Conservation (phyloP, 2,888 invertebrate genomes). For the Boloria euphrosyne region DNA sequence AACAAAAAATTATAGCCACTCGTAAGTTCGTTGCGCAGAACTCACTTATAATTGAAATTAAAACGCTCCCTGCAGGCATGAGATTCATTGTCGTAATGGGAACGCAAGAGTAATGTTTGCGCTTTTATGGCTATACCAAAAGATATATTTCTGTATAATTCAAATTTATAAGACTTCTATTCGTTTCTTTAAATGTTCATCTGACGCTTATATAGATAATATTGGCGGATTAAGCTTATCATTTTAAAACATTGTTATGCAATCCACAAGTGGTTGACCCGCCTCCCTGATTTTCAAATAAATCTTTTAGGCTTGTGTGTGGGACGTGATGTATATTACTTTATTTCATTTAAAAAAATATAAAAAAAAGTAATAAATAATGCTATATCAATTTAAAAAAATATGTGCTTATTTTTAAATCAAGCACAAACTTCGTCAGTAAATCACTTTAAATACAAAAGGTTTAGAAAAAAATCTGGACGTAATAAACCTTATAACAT, state of each 20-base stretch:
- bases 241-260: conserved; percentile 30
- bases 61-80: conserved; percentile 59
- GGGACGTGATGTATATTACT: background rate
- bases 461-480: too few relatives aligned
- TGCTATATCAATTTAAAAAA: too few relatives aligned
- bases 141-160: conserved; percentile 8
- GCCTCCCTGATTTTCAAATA: conserved; percentile 50
- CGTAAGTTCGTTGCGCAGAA: conserved; percentile 34
- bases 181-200: background rate
- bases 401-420: too few relatives aligned
- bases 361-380: too few relatives aligned
- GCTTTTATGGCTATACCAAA: conserved; percentile 48
- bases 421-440: too few relatives aligned
- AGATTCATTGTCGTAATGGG: conserved; percentile 60
- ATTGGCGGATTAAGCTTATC: conserved; percentile 14
- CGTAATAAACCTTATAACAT: too few relatives aligned
- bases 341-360: too few relatives aligned
- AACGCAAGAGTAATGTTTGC: conserved; percentile 53
- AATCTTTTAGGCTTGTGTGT: conserved; percentile 3
- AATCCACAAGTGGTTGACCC: conserved; percentile 79
- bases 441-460: too few relatives aligned
- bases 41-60: conserved; percentile 61
- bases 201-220: background rate
- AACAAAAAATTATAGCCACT: conserved; percentile 21
- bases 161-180: background rate